phyloP scores from a whole-genome alignment of 1,140 invertebrate genomes.

The Cherax destructor region DNA sequence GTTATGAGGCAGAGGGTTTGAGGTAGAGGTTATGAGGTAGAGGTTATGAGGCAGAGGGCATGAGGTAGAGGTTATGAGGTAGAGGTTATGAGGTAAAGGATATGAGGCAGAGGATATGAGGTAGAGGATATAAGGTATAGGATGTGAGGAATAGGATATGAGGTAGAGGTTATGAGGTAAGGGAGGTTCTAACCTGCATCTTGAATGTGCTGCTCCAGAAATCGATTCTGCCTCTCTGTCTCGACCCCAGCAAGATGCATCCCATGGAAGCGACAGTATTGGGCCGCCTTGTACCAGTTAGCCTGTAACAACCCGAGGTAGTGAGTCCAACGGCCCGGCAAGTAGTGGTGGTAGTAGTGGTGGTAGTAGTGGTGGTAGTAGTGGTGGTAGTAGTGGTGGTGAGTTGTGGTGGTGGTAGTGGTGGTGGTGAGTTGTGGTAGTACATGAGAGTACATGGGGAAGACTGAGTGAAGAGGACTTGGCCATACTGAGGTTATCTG shows the following conservation, averaged over 20 bases:
- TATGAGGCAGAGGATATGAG: not conserved
- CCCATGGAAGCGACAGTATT: constrained; percentile 92
- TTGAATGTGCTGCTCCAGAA: constrained; percentile 88
- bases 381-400: not conserved
- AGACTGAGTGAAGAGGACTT: too few relatives aligned
- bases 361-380: not conserved
- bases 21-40: too few relatives aligned
- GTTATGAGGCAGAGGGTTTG: too few relatives aligned
- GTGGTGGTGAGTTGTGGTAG: not conserved
- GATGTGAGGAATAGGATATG: not conserved
- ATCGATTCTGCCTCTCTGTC: constrained; percentile 91
- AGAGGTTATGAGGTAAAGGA: too few relatives aligned
- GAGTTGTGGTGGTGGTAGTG: not conserved
- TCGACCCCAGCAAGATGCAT: constrained; percentile 93
- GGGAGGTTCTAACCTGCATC: constrained; percentile 81
- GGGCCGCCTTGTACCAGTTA: constrained; percentile 93
- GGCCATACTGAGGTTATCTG: too few relatives aligned
- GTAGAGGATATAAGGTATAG: not conserved
- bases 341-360: not conserved
- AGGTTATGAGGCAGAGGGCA: too few relatives aligned
- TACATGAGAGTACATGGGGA: too few relatives aligned
- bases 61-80: too few relatives aligned
- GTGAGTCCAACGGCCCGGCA: constrained; percentile 5
- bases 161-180: not conserved
- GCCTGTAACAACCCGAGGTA: constrained; percentile 80